Percentiles rank a stretch among this genome's conserved stretches.
phyloP scores from a whole-genome alignment of 2,113 vertebrate species.

The Eclectus roratus region DNA sequence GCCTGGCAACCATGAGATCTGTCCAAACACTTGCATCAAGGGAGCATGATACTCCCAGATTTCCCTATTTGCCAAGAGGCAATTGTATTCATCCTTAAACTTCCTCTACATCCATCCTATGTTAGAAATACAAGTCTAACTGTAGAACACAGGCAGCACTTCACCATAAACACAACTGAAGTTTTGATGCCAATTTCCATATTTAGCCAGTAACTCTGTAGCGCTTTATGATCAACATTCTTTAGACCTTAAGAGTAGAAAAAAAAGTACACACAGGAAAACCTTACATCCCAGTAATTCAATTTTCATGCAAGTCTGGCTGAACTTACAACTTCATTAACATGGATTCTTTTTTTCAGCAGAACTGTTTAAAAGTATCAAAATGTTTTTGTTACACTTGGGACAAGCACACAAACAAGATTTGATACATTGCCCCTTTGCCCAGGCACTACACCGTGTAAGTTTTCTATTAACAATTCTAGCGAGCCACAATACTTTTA shows the following conservation, averaged over 20 bases:
- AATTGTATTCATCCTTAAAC: not conserved
- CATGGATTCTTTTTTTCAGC: not conserved
- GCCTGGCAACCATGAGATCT: not conserved
- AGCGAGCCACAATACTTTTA: not conserved
- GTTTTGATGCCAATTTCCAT: not conserved
- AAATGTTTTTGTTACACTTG: not conserved
- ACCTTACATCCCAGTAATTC: not conserved
- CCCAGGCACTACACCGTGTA: not conserved
- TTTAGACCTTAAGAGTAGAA: not conserved
- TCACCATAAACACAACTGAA: not conserved
- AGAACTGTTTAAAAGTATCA: not conserved
- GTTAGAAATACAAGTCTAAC: not conserved
- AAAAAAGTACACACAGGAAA: fast-evolving
- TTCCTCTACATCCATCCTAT: not conserved
- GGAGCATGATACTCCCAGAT: not conserved
- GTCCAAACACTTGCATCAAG: not conserved
- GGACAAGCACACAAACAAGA: not conserved
- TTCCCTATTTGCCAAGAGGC: not conserved
- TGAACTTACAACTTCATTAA: not conserved
- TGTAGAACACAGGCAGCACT: not conserved
- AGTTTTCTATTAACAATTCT: not conserved
- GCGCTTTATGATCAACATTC: not conserved
- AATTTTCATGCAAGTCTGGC: not conserved
- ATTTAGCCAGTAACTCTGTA: not conserved
- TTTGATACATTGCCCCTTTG: not conserved